phyloP scores from a whole-genome alignment of 1,140 invertebrate species.

The Saxidomus purpurata region DNA sequence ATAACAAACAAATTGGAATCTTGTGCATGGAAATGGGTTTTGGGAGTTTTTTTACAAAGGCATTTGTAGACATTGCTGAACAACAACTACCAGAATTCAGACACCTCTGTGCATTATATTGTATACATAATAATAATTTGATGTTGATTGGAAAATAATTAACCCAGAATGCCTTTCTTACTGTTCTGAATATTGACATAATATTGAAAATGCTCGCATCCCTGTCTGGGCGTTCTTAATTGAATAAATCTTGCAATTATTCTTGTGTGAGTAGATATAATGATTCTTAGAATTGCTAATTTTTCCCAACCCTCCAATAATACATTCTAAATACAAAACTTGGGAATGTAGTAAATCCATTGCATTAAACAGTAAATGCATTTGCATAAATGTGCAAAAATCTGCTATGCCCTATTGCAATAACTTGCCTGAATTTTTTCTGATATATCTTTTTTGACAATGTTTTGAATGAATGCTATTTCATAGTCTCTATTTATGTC shows the following conservation, averaged over 20 bases:
- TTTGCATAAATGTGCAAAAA: constrained; percentile 67
- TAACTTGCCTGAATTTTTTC: constrained; percentile 65
- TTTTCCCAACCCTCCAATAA: constrained; percentile 46
- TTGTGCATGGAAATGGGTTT: constrained; percentile 63
- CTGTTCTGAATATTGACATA: constrained; percentile 25
- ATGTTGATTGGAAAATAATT: constrained; percentile 40
- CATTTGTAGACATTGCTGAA: constrained; percentile 44
- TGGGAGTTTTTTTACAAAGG: constrained; percentile 14
- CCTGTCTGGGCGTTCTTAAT: constrained; percentile 24
- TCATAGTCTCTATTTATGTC: constrained; percentile 71
- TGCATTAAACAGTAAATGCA: constrained; percentile 52
- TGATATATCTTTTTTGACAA: constrained; percentile 48
- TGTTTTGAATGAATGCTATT: constrained; percentile 58
- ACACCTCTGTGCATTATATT: constrained; percentile 32
- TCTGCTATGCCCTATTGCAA: constrained; percentile 64
- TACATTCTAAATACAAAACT: constrained; percentile 58
- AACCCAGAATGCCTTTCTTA: constrained; percentile 42
- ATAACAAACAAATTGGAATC: constrained; percentile 48
- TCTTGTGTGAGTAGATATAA: constrained; percentile 65
- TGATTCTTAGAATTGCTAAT: constrained; percentile 56
- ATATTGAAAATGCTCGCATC: constrained; percentile 44
- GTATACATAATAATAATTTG: constrained; percentile 27
- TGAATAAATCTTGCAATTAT: constrained; percentile 47
- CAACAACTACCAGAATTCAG: neutral
- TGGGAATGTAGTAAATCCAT: constrained; percentile 59